Evolutionary conservation across 2,113 vertebrate genomes (phyloP), one percentile per base, ranked within the genome.

Genomic region (Gila orcuttii): DNA sequence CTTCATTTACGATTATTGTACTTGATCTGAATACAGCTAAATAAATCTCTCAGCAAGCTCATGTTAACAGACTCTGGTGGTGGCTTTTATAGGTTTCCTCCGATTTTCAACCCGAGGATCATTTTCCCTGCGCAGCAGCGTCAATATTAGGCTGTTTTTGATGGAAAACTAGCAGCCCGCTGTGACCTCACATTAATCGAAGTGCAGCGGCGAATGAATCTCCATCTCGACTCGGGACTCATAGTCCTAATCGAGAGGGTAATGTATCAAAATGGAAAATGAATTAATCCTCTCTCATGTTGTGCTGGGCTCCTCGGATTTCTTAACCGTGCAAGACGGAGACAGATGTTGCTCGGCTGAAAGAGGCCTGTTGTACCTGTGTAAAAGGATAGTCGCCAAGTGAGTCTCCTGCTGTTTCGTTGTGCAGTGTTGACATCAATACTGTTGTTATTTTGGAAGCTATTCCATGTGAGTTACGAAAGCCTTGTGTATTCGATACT

Each of bases 1-100:
- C 76, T 11, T 33, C 87, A 64, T 79, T 86, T 85, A 88, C 85
- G 33, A 80, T 79, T 86, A 87, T 87, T 87, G 80, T 88, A 69
- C 80, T 84, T 81, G 86, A 90, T 87, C 81, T 57, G 78, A 87
- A 88, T 81, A 74, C 69, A 86, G 71, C 79, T 71, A 86, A 86
- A 90, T 88, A 90, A 87, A 90, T 90, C 89, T 90, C 82, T 87
- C 84, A 84, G 86, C 86, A 82, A 74, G 64, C 78, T 82, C 66
- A 19, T 82, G 83, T 90, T 88, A 87, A 88, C 76, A 82, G 81
- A 62, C 36, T 85, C 88, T 78, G 21, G 55, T 88, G 84, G 87
- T 50, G 85, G 69, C 36, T 86, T 88, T 89, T 85, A 78, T 74
- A 83, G 52, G 79, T 85, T 88, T 87, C 55, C 86, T 85, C 52